phyloP scores from a whole-genome alignment of 2,888 invertebrate genomes.

The Tridacna crocea region DNA sequence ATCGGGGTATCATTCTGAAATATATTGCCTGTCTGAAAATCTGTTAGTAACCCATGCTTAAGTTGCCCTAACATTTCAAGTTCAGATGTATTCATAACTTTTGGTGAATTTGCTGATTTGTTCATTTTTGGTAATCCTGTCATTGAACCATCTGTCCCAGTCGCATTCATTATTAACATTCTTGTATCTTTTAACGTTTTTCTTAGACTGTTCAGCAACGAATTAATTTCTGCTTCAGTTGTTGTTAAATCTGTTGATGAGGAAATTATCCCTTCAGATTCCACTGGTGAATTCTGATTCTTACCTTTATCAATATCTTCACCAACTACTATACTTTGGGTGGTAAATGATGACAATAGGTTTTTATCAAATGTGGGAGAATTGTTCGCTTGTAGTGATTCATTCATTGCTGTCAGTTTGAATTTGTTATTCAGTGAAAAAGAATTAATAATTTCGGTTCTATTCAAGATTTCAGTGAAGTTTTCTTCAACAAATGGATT shows the following conservation, averaged over 20 bases:
- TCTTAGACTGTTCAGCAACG: not conserved
- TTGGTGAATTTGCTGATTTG: not conserved
- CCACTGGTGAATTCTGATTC: not conserved
- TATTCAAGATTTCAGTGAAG: no score
- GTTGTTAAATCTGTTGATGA: not conserved
- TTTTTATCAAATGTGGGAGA: no score
- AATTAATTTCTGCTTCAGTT: slow-evolving; percentile 5
- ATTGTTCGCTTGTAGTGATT: no score
- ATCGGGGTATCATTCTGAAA: not conserved
- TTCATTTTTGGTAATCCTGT: not conserved
- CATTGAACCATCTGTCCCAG: not conserved
- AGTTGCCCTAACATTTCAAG: not conserved
- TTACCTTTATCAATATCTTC: no score
- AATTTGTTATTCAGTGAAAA: no score
- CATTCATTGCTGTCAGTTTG: no score
- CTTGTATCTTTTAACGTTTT: not conserved
- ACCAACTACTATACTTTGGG: no score
- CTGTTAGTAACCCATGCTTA: slow-evolving; percentile 9
- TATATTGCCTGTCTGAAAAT: not conserved
- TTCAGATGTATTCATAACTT: not conserved
- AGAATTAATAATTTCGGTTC: no score
- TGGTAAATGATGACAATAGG: no score
- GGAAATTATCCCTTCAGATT: not conserved
- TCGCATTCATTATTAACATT: not conserved
- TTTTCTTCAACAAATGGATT: no score